phyloP scores from a whole-genome alignment of 2,113 vertebrate genomes.

The Lampris megalopsis region DNA sequence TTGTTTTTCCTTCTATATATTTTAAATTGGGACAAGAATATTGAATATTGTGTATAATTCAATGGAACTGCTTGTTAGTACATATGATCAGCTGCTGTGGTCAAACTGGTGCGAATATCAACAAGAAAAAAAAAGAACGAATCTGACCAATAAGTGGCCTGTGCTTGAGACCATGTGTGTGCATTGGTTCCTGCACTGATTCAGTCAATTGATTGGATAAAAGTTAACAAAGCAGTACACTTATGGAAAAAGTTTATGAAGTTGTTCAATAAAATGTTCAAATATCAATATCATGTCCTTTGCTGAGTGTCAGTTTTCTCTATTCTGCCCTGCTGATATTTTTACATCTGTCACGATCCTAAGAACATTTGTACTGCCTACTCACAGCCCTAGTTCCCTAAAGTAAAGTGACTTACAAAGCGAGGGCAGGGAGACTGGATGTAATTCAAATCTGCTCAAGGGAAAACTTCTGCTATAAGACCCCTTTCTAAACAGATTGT shows the following conservation, averaged over 20 bases:
- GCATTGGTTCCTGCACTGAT: conserved; percentile 82
- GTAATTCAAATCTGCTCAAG: too few species aligned
- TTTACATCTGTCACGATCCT: too few species aligned
- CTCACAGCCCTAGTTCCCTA: too few species aligned
- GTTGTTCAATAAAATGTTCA: conserved; percentile 81
- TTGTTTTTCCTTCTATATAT: conserved; percentile 81
- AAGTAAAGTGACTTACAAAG: neutral
- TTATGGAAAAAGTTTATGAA: conserved; percentile 76
- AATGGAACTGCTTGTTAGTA: conserved; percentile 83
- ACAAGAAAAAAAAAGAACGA: conserved; percentile 80
- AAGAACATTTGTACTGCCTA: too few species aligned
- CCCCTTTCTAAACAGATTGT: too few species aligned
- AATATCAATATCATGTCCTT: conserved; percentile 35
- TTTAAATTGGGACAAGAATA: conserved; percentile 83
- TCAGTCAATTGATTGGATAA: conserved; percentile 30
- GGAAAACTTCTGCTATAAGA: too few species aligned
- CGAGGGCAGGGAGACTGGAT: too few species aligned
- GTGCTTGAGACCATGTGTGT: conserved; percentile 91
- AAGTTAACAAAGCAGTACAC: conserved; percentile 48
- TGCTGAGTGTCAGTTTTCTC: neutral
- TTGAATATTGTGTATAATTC: conserved; percentile 85
- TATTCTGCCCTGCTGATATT: neutral
- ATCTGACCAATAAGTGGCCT: conserved; percentile 86
- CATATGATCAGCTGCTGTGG: conserved; percentile 91
- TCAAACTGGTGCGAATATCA: conserved; percentile 85